These are phyloP conservation scores for Crax fasciolata DNA, from an alignment of 2,797 vertebrate genomes.

Conservation along the genomic window DNA sequence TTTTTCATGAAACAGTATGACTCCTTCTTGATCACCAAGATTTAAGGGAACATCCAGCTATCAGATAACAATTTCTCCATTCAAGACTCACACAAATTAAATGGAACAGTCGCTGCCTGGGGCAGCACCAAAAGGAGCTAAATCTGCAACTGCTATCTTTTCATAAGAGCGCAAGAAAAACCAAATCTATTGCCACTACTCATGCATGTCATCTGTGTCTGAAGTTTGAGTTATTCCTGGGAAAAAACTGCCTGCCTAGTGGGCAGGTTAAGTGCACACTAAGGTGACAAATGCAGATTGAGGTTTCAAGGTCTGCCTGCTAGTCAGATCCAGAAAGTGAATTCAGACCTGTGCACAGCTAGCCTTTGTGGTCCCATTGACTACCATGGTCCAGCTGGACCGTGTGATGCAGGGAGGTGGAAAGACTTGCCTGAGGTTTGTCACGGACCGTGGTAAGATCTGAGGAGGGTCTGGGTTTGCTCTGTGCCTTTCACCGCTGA, in stretches of 20 bases:
- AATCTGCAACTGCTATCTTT: background rate
- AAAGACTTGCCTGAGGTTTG: background rate
- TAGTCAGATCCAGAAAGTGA: background rate
- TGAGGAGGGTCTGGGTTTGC: background rate
- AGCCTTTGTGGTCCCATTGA: background rate
- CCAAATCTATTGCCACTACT: rapidly evolving
- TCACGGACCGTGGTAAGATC: background rate
- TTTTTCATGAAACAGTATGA: background rate
- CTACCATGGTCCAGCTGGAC: background rate
- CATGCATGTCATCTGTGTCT: background rate
- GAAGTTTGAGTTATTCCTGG: background rate
- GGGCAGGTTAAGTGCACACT: background rate
- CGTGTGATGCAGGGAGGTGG: too few species aligned
- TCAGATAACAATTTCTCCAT: background rate
- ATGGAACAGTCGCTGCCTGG: background rate
- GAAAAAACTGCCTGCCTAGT: background rate
- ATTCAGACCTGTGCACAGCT: background rate
- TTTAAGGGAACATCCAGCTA: background rate
- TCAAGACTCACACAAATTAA: background rate
- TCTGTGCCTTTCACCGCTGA: background rate
- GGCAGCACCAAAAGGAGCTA: background rate
- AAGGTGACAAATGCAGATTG: background rate
- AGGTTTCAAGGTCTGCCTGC: background rate
- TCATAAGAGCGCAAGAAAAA: background rate
- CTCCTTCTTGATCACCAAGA: background rate